A percentile compares a stretch with the other conserved stretches of the same genome.
phyloP scores from a whole-genome alignment of 2,797 vertebrate species.

The Pempheris klunzingeri region DNA sequence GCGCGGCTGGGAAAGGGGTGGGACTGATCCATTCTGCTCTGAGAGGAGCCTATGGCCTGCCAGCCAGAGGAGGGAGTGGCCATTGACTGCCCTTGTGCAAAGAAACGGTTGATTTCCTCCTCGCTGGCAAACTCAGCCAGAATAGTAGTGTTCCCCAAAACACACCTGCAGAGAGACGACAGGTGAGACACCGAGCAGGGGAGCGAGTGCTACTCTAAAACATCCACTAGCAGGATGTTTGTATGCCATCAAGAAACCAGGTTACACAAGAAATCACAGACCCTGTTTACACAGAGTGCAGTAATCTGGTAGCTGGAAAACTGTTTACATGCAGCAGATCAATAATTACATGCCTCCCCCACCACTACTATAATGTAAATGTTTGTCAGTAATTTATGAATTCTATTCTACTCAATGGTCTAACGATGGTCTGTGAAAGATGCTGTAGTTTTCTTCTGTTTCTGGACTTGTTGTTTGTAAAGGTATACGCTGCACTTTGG shows the following conservation, averaged over 20 bases:
- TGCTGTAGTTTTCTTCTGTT: neutral
- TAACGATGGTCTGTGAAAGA: too few species aligned
- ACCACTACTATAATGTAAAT: too few species aligned
- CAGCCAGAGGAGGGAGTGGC: slow-evolving; percentile 93
- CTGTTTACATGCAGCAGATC: neutral
- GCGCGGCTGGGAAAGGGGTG: slow-evolving; percentile 93
- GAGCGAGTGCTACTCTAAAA: neutral
- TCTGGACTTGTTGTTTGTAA: too few species aligned
- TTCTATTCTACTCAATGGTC: too few species aligned
- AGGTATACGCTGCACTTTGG: too few species aligned
- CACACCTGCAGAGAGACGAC: slow-evolving; percentile 89
- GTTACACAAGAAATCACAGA: neutral
- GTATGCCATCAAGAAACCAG: neutral
- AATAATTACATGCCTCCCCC: neutral
- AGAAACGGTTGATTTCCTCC: slow-evolving; percentile 99
- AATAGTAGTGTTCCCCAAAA: slow-evolving; percentile 99
- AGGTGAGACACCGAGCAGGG: neutral
- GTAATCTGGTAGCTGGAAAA: neutral
- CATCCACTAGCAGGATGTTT: neutral
- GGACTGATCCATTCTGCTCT: slow-evolving; percentile 94
- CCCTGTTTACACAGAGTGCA: neutral
- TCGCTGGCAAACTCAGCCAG: slow-evolving; percentile 99
- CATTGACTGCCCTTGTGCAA: slow-evolving; percentile 99
- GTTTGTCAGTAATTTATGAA: too few species aligned
- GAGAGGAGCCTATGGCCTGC: slow-evolving; percentile 94